Percentiles rank a stretch among this genome's conserved stretches.
These are phyloP conservation scores for Phenganax subtilis DNA, from an alignment of 92 coral and sea anemone genomes.

Conservation along the genomic window DNA sequence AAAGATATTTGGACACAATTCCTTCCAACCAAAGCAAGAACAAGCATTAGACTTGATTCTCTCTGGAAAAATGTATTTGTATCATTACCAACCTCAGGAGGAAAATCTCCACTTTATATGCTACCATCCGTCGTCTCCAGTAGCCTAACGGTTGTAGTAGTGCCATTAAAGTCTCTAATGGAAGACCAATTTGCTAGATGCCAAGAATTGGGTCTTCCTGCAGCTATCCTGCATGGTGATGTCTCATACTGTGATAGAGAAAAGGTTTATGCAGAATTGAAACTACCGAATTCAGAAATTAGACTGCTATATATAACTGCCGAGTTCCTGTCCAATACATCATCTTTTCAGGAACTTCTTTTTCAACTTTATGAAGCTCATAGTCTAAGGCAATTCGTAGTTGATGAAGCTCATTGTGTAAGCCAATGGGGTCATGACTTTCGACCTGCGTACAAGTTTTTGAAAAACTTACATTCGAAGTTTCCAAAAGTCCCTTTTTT, in stretches of 20 bases:
- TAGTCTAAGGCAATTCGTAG: background rate
- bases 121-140: background rate
- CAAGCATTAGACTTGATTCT: constrained; percentile 1
- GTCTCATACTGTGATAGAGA: background rate
- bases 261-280: background rate
- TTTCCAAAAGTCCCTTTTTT: background rate
- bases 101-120: background rate
- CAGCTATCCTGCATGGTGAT: background rate
- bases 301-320: background rate
- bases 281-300: background rate
- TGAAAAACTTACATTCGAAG: background rate
- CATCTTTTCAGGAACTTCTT: background rate
- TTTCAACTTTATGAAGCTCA: background rate
- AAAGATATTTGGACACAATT: background rate
- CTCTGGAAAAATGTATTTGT: background rate
- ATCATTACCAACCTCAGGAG: background rate
- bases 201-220: background rate
- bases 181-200: constrained; percentile 8
- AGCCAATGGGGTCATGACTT: background rate
- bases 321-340: background rate
- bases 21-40: background rate
- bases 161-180: background rate
- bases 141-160: background rate
- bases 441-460: background rate
- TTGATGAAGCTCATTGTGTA: background rate